phyloP scores from a whole-genome alignment of 2,888 invertebrate species.

The Ormyrus labotus region DNA sequence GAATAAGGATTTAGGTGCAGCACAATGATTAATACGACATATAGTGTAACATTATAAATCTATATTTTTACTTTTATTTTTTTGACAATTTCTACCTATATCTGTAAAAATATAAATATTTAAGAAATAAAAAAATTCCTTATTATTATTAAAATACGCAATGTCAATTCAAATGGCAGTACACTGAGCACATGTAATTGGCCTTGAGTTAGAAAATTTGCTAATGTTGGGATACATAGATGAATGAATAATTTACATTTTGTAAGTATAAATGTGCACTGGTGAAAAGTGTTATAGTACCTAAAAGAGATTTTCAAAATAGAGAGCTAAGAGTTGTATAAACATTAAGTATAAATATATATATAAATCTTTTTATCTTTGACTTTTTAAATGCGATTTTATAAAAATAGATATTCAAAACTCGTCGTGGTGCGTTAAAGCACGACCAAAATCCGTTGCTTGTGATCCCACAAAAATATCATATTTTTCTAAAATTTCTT shows the following conservation, averaged over 20 bases:
- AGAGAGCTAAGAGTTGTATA: slow-evolving; percentile 43
- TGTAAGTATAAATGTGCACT: neutral
- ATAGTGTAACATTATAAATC: slow-evolving; percentile 29
- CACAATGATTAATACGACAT: neutral
- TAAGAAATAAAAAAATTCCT: slow-evolving; percentile 32
- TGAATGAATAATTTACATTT: slow-evolving; percentile 19
- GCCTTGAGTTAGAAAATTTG: slow-evolving; percentile 12
- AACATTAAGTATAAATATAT: slow-evolving; percentile 36
- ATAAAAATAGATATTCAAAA: slow-evolving; percentile 79
- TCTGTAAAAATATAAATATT: slow-evolving; percentile 50
- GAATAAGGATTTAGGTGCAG: neutral
- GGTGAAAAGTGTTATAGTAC: slow-evolving; percentile 22
- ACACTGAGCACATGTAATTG: neutral
- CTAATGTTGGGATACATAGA: slow-evolving; percentile 8
- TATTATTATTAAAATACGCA: slow-evolving; percentile 35
- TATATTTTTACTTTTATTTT: slow-evolving; percentile 31
- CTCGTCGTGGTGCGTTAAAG: slow-evolving; percentile 95
- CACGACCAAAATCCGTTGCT: slow-evolving; percentile 99
- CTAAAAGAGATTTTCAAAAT: slow-evolving; percentile 30
- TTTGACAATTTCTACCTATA: slow-evolving; percentile 19
- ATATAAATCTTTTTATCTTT: slow-evolving; percentile 36
- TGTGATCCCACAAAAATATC: slow-evolving; percentile 99
- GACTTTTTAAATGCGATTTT: slow-evolving; percentile 38
- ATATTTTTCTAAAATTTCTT: slow-evolving; percentile 95
- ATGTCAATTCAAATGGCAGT: slow-evolving; percentile 43